phyloP scores from a whole-genome alignment of 2,888 invertebrate species.

The Dryomyza anilis region DNA sequence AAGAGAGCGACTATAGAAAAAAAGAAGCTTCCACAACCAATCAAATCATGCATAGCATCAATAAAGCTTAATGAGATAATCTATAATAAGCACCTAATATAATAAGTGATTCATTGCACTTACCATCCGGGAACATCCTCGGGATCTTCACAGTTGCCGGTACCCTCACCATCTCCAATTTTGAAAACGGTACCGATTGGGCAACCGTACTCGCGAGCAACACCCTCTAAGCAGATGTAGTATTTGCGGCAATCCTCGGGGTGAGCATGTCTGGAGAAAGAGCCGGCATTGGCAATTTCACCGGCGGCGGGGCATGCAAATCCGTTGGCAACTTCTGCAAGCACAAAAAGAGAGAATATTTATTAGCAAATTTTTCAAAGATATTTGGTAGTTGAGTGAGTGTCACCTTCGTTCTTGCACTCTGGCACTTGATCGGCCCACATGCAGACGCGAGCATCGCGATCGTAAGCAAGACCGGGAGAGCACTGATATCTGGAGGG shows the following conservation, averaged over 20 bases:
- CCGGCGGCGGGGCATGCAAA: constrained; percentile 82
- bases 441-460: constrained; percentile 92
- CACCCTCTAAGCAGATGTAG: constrained; percentile 91
- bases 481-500: constrained; percentile 93
- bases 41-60: not conserved
- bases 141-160: constrained; percentile 92
- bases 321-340: constrained; percentile 86
- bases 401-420: constrained; percentile 84
- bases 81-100: constrained; percentile 44
- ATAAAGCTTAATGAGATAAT: not conserved
- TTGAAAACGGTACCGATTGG: constrained; percentile 96
- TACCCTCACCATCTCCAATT: constrained; percentile 87
- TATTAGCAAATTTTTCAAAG: too few species aligned
- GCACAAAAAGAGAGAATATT: too few species aligned
- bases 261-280: constrained; percentile 93
- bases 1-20: too few species aligned
- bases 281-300: constrained; percentile 80
- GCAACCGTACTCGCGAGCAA: constrained; percentile 92
- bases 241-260: constrained; percentile 94
- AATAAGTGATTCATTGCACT: constrained; percentile 61
- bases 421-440: constrained; percentile 95
- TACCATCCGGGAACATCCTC: constrained; percentile 96
- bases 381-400: not conserved
- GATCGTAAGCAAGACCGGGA: constrained; percentile 91
- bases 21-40: not conserved